Evolutionary conservation across 2,888 invertebrate species (phyloP), one percentile per base, ranked within the genome.

Genomic region (Glyphotaelius pellucidus): DNA sequence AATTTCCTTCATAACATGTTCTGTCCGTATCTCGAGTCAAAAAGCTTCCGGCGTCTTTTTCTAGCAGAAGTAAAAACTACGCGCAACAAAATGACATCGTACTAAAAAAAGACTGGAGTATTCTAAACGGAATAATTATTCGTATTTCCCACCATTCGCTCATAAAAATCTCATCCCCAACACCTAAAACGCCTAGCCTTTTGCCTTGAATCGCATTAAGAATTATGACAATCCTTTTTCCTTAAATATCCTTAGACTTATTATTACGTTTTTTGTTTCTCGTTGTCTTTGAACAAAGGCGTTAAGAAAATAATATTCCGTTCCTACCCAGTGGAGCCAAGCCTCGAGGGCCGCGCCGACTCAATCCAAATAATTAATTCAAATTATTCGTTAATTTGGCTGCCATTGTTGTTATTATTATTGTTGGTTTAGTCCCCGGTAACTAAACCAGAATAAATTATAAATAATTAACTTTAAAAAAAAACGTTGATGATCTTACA

Each of bases 361-460:
- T 80, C 90, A 80, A 90, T 38, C 80, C 81, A 80, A 80, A 90
- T 90, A 92, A 92, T 92, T 90, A 92, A 90, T 92, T 92, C 87
- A 35, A 90, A 90, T 90, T 90, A 86, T 90, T 90, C 85, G 38
- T 92, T 90, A 80, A 90, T 89, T 92, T 92, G 87, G 86, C 80
- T 47, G 86, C 80, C 90, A 88, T 90, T 86, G 86, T 85, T 90
- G 90, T 86, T 86, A 38, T 38, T 14, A 32, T 89, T 87, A 15
- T 87, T 52, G 87, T 87, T 85, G 38, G 19, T n/a, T 85, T 25
- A n/a, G 85, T 52, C 87, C 87, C 87, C 32, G 32, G 12, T 52
- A 47, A 87, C 87, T 52, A 87, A 52, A 67, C 31, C 87, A 52
- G 87, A 87, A 87, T 87, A 87, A 52, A 52, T 87, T 87, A 85